A percentile compares a stretch with the other conserved stretches of the same genome.
phyloP scores from a whole-genome alignment of 2,888 invertebrate species.

The Lochmaea capreae region DNA sequence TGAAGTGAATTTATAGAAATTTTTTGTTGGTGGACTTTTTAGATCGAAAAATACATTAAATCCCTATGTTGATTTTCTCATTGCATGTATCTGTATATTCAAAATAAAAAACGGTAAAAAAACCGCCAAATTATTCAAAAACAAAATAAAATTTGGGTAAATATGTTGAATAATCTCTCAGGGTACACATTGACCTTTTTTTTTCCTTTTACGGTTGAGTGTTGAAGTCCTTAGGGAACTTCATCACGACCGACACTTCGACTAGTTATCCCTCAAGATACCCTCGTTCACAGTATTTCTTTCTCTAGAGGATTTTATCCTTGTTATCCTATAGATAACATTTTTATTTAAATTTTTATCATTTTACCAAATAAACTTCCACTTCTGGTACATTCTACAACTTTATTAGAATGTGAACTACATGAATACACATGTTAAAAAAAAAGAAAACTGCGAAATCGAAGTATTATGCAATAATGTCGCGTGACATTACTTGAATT shows the following conservation, averaged over 20 bases:
- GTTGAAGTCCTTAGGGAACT: constrained; percentile 13
- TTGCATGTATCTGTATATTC: too few relatives aligned
- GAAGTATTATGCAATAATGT: too few relatives aligned
- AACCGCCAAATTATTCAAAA: background rate
- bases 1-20: too few relatives aligned
- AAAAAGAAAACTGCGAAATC: background rate
- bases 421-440: too few relatives aligned
- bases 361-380: background rate
- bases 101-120: background rate
- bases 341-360: constrained; percentile 8
- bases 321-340: constrained; percentile 12
- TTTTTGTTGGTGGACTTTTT: too few relatives aligned
- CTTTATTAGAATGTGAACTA: too few relatives aligned
- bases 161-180: background rate
- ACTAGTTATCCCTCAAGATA: constrained; percentile 2
- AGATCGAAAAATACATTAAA: too few relatives aligned
- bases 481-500: too few relatives aligned
- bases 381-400: too few relatives aligned
- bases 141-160: background rate
- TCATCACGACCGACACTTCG: constrained; percentile 13
- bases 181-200: background rate
- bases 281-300: constrained; percentile 3
- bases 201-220: background rate
- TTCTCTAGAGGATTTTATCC: constrained; percentile 14
- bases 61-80: too few relatives aligned